phyloP scores from a whole-genome alignment of 53 echinoderm and acorn worm genomes.

The Holothuria scabra region DNA sequence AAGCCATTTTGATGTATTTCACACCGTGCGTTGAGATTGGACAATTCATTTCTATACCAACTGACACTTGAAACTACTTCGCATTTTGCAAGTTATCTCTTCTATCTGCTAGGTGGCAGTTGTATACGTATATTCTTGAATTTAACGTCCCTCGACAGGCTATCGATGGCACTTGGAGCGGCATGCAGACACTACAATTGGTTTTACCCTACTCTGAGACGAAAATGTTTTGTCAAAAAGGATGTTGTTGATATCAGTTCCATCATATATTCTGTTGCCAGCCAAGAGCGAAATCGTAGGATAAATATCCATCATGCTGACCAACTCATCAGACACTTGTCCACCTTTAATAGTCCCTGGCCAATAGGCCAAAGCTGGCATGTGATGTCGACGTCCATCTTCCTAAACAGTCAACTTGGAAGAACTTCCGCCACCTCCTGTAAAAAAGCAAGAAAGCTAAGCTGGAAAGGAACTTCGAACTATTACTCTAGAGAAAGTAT shows the following conservation, averaged over 20 bases:
- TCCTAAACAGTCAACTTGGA: slow-evolving; percentile 71
- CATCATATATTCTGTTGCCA: slow-evolving; percentile 69
- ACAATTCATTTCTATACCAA: too few species aligned
- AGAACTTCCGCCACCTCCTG: slow-evolving; percentile 77
- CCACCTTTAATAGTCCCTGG: slow-evolving; percentile 55
- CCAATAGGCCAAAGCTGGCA: slow-evolving; percentile 68
- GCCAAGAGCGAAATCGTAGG: slow-evolving; percentile 72
- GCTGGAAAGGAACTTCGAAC: too few species aligned
- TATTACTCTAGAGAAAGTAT: too few species aligned
- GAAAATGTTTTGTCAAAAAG: slow-evolving; percentile 48
- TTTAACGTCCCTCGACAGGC: too few species aligned
- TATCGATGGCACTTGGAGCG: too few species aligned
- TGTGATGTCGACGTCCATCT: slow-evolving; percentile 71
- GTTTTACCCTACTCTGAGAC: slow-evolving; percentile 19
- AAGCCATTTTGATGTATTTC: too few species aligned
- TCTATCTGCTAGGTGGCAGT: too few species aligned
- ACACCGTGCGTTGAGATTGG: too few species aligned
- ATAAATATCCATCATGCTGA: slow-evolving; percentile 69
- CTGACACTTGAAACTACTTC: too few species aligned
- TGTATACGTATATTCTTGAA: too few species aligned
- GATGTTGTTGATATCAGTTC: slow-evolving; percentile 61
- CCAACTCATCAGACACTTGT: slow-evolving; percentile 19
- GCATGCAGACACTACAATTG: too few species aligned
- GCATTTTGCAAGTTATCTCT: too few species aligned
- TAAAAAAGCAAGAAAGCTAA: neutral